Percentiles rank a stretch among this genome's conserved stretches.
These are phyloP conservation scores for Dreissena rostriformis DNA, from an alignment of 1,140 invertebrate genomes.

Conservation along the genomic window DNA sequence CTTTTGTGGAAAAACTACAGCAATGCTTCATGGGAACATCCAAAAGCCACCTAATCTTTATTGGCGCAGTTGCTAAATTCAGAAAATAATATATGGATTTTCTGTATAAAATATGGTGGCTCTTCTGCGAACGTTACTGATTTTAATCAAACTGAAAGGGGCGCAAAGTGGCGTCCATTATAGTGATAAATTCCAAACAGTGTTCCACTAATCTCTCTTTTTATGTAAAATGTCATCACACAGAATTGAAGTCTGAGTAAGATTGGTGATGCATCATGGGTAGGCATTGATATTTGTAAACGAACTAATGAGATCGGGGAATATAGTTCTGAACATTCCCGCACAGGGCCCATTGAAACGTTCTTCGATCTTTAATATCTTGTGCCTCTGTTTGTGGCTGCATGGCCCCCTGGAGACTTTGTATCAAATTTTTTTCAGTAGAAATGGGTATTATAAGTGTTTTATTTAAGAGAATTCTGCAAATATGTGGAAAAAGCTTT, in stretches of 20 bases:
- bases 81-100: slow-evolving; percentile 20
- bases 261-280: slow-evolving; percentile 20
- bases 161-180: not conserved
- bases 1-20: too few species aligned
- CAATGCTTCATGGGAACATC: too few species aligned
- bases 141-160: slow-evolving; percentile 16
- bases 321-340: not conserved
- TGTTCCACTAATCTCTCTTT: slow-evolving; percentile 21
- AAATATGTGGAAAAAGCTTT: too few species aligned
- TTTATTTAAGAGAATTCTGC: too few species aligned
- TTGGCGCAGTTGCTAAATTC: too few species aligned
- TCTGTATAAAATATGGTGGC: not conserved
- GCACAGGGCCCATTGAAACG: too few species aligned
- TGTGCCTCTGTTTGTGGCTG: not conserved
- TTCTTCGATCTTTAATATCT: slow-evolving; percentile 1
- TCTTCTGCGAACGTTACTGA: not conserved
- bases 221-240: slow-evolving; percentile 39
- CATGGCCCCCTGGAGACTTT: not conserved
- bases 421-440: not conserved
- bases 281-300: slow-evolving; percentile 31
- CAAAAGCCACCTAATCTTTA: too few species aligned
- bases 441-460: not conserved
- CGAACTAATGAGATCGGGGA: slow-evolving; percentile 27
- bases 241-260: slow-evolving; percentile 25
- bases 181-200: not conserved